Base-by-base conservation (phyloP, 2,113 vertebrate genomes). In the Theropithecus gelada region DNA sequence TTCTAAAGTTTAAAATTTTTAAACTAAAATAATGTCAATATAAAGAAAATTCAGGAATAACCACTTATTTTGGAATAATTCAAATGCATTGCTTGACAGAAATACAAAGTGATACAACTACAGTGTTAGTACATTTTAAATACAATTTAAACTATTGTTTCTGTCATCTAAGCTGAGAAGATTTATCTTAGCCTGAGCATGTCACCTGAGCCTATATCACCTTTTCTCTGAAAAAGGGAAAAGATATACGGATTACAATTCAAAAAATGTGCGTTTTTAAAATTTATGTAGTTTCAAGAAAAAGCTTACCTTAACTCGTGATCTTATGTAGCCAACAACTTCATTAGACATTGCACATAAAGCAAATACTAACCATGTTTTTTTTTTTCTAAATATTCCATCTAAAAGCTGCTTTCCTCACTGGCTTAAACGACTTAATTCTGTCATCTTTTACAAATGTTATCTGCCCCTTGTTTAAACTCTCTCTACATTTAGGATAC, bases 31-130 rank as follows among this genome's bases (percentile, higher is more conserved):
- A 93, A 66, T 52, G 66, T 27, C 76, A 83, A 68, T 57, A 25
- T 79, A 91, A 70, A 73, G n/a, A 66, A 81, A 95, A 93, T 75
- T 88, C 76, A 90, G 40, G 40, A 83, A 57, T 32, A 68, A 40
- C 2, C 11, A 38, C 12, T 96, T 83, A 79, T 87, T 94, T 88
- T 70, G 11, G 12, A 76, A 52, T 85, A 91, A 94, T 23, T 88
- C 52, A 92, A 73, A 70, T 43, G 6, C 23, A 52, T 8, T 82
- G 14, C 45, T 81, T 72, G 70, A 66, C 18, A 83, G 57, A 73
- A 91, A 92, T 89, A 85, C 25, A 57, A 81, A 72, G 48, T 20
- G 50, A 55, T 22, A 38, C 10, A 75, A 55, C 64, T 52, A 50
- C 9, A 52, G 5, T 66, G 4, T 81, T 81, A 52, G 18, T 81